Conservation (phyloP, 2,113 vertebrate genomes). For the Tenebrosternarchus preto region DNA sequence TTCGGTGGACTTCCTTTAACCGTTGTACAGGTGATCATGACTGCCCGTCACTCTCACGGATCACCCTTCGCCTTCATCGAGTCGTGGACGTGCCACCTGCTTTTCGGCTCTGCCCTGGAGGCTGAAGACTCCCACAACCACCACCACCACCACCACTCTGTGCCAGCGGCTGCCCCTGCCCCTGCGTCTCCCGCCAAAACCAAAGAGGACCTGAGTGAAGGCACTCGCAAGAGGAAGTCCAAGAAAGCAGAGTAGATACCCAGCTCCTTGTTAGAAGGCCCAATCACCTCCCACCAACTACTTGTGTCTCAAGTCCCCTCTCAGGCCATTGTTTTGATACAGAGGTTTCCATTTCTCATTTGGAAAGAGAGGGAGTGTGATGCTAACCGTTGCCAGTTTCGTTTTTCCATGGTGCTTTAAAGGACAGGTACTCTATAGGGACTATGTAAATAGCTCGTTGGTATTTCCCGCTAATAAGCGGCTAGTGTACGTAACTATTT, state of each 20-base stretch:
- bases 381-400: slow-evolving; percentile 62
- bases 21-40: slow-evolving; percentile 85
- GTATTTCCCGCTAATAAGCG: slow-evolving; percentile 60
- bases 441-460: slow-evolving; percentile 71
- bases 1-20: not conserved
- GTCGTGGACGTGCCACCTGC: slow-evolving; percentile 81
- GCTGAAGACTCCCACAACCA: slow-evolving; percentile 73
- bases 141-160: slow-evolving; percentile 74
- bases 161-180: slow-evolving; percentile 47
- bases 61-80: slow-evolving; percentile 90
- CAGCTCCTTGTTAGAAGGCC: not conserved
- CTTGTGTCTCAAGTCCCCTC: slow-evolving; percentile 57
- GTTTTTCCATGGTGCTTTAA: slow-evolving; percentile 68
- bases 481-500: slow-evolving; percentile 57
- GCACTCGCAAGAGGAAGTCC: slow-evolving; percentile 89
- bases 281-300: slow-evolving; percentile 12
- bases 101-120: slow-evolving; percentile 81
- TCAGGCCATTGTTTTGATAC: slow-evolving; percentile 35
- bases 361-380: slow-evolving; percentile 63
- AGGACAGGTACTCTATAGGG: slow-evolving; percentile 60
- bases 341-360: slow-evolving; percentile 60
- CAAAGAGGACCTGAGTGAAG: slow-evolving; percentile 93
- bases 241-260: slow-evolving; percentile 89
- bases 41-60: slow-evolving; percentile 89
- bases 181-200: slow-evolving; percentile 79